Base-by-base conservation (phyloP, 2,888 invertebrate species). In the Iphiclides podalirius region DNA sequence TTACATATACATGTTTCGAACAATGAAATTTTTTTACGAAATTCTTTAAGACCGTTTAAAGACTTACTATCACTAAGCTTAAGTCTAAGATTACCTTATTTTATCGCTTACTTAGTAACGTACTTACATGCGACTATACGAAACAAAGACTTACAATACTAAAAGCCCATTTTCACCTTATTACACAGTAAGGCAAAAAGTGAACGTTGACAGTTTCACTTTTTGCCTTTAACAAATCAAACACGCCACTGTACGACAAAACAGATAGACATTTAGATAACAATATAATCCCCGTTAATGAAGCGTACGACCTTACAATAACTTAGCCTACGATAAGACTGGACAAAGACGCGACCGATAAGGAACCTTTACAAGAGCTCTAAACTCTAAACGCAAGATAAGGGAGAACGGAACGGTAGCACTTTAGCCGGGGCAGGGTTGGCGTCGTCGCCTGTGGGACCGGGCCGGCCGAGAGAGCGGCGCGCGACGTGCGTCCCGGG, bases 401-500 rank as follows among this genome's bases (percentile, higher is more conserved):
- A 20, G 20, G 20, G 28, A 2, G n/a, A 11, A 11, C 2, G n/a
- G 31, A 31, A 12, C 31, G 31, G n/a, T 31, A 42, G 35, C 48
- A 48, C 48, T 41, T 39, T 14, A 17, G 20, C 11, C 34, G 14
- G 16, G 8, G 23, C n/a, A n/a, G 31, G 85, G 84, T 82, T 82
- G 84, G 85, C 75, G 59, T 59, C 44, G 57, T 6, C n/a, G n/a
- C 20, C 20, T 4, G 6, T 20, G 20, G 4, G 56, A 33, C 43
- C 57, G 59, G 56, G 70, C 71, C 77, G 76, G 71, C 53, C 47
- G 64, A 55, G 64, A 8, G 26, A 70, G 61, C 67, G 65, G 53
- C 75, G 57, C 52, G 56, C 60, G 60, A 75, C 79, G 67, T 70
- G 76, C 77, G 59, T 43, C 63, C 31, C 42, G 41, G 52, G 57